Evolutionary conservation across 2,888 invertebrate genomes (phyloP).

Genomic region (Aleiodes leptofemur): DNA sequence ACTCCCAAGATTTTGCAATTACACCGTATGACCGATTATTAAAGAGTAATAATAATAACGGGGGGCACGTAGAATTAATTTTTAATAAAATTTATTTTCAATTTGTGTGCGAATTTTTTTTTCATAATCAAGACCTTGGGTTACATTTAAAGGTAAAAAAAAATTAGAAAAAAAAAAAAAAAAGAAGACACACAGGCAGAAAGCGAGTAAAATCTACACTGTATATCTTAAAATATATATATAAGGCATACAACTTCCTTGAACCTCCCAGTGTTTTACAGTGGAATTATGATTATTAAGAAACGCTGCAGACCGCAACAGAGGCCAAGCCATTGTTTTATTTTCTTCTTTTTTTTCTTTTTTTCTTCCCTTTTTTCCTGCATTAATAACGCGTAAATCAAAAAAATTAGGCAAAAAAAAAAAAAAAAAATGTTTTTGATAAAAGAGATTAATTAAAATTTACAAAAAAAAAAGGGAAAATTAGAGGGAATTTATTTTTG

Average conservation of each 20-base stretch:
- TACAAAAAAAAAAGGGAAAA: neutral
- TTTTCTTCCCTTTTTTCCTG: too few relatives aligned
- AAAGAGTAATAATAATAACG: slow-evolving; percentile 11
- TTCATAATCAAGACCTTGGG: too few relatives aligned
- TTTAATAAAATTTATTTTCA: too few relatives aligned
- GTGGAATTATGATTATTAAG: slow-evolving; percentile 49
- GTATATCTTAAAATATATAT: neutral
- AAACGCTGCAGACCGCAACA: slow-evolving; percentile 41
- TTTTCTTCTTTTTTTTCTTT: neutral
- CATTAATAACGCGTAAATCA: neutral
- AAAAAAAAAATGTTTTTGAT: neutral
- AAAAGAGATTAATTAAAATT: neutral
- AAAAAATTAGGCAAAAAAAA: neutral
- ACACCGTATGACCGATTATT: slow-evolving; percentile 4
- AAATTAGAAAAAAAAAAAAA: neutral
- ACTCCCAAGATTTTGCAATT: slow-evolving; percentile 17
- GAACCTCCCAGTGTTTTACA: slow-evolving; percentile 38
- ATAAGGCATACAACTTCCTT: slow-evolving; percentile 40
- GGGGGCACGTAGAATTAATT: neutral
- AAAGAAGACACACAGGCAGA: slow-evolving; percentile 12
- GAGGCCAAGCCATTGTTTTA: slow-evolving; percentile 24
- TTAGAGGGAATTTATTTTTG: slow-evolving; percentile 2
- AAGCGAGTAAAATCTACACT: neutral
- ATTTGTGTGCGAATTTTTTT: too few relatives aligned
- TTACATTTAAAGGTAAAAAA: neutral